Evolutionary conservation across 2,888 invertebrate species (phyloP), one percentile per base, ranked within the genome.

Genomic region (Protodeltote pygarga): DNA sequence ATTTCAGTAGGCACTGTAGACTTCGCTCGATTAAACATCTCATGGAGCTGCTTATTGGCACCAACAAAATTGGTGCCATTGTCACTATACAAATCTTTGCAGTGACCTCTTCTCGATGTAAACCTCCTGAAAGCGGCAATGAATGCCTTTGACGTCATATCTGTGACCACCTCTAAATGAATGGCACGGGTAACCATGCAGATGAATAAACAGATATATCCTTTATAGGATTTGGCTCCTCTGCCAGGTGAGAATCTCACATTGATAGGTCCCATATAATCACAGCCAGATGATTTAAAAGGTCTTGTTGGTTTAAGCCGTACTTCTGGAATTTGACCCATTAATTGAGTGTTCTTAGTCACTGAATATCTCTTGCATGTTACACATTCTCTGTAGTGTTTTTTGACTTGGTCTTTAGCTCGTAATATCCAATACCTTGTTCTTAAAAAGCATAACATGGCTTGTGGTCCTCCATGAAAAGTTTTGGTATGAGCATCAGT

Each of bases 41-140:
- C 37, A n/a, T 15, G 28, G 0, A 44, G 10, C 3, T 23, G 29
- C n/a, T 35, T 50, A 3, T 47, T 32, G 6, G 51, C 41, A 4
- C 51, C 47, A 11, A 47, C 41, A 16, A 51, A 51, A 13, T 52
- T 48, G 1, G 38, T 48, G 24, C 42, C 52, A 2, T 52, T 47
- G 14, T 52, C 47, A 33, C 41, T 41, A 1, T 16, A 52, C 6
- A 52, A 3, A 2, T 52, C 20, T 0, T 25, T 16, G 19, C 42
- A 42, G 2, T 42, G 28, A 1, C 47, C 39, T 25, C 38, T 13
- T 33, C 46, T 34, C 0, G 40, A 13, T 0, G 23, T 32, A 9
- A 52, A 57, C 1, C 52, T 19, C 3, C 14, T 23, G 6, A 57
- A 57, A 0, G 57, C 57, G 0, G 48, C 40, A 2, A 57, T 44